A percentile compares a stretch with the other conserved stretches of the same genome.
Evolutionary conservation across 2,113 vertebrate species (phyloP).

Genomic region (Neogobius melanostomus): DNA sequence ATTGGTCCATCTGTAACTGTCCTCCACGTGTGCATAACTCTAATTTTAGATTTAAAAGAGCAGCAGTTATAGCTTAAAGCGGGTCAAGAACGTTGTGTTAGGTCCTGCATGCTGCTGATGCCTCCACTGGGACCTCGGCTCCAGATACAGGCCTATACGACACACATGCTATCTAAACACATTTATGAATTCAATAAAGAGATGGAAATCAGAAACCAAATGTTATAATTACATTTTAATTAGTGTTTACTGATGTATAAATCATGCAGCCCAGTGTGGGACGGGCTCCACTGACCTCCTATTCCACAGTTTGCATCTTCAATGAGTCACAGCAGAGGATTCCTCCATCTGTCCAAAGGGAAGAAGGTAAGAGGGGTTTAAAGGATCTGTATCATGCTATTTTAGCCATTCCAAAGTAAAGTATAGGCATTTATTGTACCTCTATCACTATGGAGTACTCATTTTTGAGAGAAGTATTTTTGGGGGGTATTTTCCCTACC

Average conservation of each 20-base stretch:
- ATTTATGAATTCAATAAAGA: conserved; percentile 50
- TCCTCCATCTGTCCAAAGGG: conserved; percentile 40
- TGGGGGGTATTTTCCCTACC: no score
- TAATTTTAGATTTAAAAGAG: conserved; percentile 14
- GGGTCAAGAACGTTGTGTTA: conserved; percentile 31
- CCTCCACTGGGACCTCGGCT: conserved; percentile 6
- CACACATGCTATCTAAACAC: conserved; percentile 46
- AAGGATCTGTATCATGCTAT: no score
- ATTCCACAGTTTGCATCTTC: conserved; percentile 37
- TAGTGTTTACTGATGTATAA: conserved; percentile 53
- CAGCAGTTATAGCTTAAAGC: conserved; percentile 20
- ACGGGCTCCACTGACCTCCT: conserved; percentile 46
- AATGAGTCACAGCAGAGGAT: conserved; percentile 57
- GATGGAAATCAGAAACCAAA: conserved; percentile 34
- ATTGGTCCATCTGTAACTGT: conserved; percentile 5
- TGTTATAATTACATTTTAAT: conserved; percentile 60
- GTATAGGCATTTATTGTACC: no score
- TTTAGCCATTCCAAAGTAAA: no score
- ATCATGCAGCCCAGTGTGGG: conserved; percentile 51
- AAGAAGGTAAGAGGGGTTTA: conserved; percentile 36
- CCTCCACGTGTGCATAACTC: not conserved
- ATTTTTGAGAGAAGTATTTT: no score
- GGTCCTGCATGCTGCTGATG: conserved; percentile 18
- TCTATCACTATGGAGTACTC: no score
- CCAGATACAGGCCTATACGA: not conserved